phyloP scores from a whole-genome alignment of 2,113 vertebrate genomes.

The Mustela nigripes region DNA sequence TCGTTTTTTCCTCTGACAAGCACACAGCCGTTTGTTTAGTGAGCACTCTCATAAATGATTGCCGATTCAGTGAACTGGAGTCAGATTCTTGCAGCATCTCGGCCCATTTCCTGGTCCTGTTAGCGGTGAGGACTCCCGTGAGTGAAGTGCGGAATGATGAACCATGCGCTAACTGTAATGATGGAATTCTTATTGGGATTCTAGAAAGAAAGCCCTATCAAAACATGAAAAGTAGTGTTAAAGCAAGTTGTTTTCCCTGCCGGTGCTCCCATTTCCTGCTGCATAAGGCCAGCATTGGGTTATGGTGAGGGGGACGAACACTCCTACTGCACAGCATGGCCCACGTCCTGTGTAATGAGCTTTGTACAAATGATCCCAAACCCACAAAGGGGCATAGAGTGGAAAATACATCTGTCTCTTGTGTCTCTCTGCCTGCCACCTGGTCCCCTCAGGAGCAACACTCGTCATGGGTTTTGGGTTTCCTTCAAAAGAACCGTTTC shows the following conservation, averaged over 20 bases:
- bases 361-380: not conserved
- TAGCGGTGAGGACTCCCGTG: not conserved
- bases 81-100: not conserved
- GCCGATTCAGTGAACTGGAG: not conserved
- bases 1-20: not conserved
- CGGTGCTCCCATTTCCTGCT: not conserved
- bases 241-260: not conserved
- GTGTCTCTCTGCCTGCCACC: not conserved
- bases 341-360: accelerated
- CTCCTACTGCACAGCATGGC: not conserved
- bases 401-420: not conserved
- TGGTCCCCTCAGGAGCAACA: not conserved
- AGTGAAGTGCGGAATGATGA: not conserved
- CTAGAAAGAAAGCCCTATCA: not conserved
- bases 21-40: not conserved
- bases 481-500: not conserved
- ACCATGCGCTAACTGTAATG: not conserved
- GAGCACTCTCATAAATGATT: not conserved
- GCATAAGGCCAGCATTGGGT: not conserved
- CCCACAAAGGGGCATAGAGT: not conserved
- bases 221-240: not conserved
- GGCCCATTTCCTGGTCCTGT: not conserved
- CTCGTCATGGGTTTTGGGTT: not conserved
- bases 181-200: not conserved
- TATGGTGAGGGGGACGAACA: accelerated